phyloP scores from a whole-genome alignment of 1,140 invertebrate species.

The Caerostris extrusa region DNA sequence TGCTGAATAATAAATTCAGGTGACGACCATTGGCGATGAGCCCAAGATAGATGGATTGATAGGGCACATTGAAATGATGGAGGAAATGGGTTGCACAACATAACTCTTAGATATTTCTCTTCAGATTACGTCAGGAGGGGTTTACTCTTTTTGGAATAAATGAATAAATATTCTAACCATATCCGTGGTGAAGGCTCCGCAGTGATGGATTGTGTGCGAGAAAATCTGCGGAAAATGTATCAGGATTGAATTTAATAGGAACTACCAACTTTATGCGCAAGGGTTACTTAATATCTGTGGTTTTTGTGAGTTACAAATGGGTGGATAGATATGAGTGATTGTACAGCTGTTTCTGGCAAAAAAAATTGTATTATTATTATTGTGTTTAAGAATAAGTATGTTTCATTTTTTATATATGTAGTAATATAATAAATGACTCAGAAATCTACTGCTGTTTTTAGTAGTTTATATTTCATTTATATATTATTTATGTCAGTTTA shows the following conservation, averaged over 20 bases:
- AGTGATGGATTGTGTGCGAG: not conserved
- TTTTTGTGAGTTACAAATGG: not conserved
- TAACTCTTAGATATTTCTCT: conserved; percentile 28
- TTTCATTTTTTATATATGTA: too few species aligned
- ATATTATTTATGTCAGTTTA: too few species aligned
- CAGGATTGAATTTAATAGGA: conserved; percentile 13
- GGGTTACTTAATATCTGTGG: not conserved
- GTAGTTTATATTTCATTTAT: too few species aligned
- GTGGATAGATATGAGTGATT: too few species aligned
- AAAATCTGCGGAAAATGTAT: conserved; percentile 17
- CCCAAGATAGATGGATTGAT: conserved; percentile 19
- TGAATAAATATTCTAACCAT: conserved; percentile 16
- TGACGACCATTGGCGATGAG: conserved; percentile 1
- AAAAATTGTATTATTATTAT: too few species aligned
- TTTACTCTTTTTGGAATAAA: conserved; percentile 36
- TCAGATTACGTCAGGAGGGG: not conserved
- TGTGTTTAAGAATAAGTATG: not conserved
- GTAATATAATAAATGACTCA: too few species aligned
- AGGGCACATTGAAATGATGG: conserved; percentile 25
- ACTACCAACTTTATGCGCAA: not conserved
- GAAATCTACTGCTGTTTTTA: too few species aligned
- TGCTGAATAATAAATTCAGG: conserved; percentile 6
- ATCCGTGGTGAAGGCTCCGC: not conserved
- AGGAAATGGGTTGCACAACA: conserved; percentile 12
- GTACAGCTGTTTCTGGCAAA: too few species aligned